These are phyloP conservation scores for Chiridota heheva DNA, from an alignment of 35 echinoderm and acorn worm genomes.

Conservation along the genomic window DNA sequence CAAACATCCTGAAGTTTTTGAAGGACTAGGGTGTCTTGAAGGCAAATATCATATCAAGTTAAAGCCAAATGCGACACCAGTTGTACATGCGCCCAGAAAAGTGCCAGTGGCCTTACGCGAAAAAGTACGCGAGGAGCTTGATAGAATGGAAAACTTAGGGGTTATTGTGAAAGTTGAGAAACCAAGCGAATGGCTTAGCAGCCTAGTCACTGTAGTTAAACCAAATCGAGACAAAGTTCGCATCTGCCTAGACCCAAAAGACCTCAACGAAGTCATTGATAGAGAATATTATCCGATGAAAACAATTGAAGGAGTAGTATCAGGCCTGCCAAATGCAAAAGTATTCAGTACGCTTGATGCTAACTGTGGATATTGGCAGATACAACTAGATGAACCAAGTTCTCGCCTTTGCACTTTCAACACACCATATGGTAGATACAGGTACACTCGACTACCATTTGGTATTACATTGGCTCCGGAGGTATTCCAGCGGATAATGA, in stretches of 20 bases:
- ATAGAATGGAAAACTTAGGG: conserved; percentile 42
- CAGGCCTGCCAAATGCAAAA: conserved; percentile 22
- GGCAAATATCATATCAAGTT: too few relatives aligned
- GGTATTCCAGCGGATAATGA: conserved; percentile 52
- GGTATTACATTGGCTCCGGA: conserved; percentile 37
- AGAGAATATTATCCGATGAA: conserved; percentile 52
- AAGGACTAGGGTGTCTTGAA: too few relatives aligned
- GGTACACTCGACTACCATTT: conserved; percentile 28
- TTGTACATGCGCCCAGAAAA: conserved; percentile 59
- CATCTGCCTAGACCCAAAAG: conserved; percentile 57
- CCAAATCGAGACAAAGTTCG: conserved; percentile 34
- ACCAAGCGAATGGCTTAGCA: conserved; percentile 49
- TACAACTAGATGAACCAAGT: conserved; percentile 56
- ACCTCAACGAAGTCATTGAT: conserved; percentile 48
- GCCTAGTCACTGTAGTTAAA: conserved; percentile 43
- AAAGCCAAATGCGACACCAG: conserved; percentile 4
- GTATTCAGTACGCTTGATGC: conserved; percentile 51
- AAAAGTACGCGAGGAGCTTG: conserved; percentile 36
- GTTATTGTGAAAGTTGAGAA: conserved; percentile 41
- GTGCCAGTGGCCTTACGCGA: conserved; percentile 38
- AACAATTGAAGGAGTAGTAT: conserved; percentile 55
- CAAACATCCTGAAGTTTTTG: too few relatives aligned
- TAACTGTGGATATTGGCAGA: conserved; percentile 63
- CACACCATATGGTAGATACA: conserved; percentile 45
- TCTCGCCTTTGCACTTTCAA: conserved; percentile 73